Base-by-base conservation (phyloP, 2,888 invertebrate genomes). In the Frankliniella intonsa region DNA sequence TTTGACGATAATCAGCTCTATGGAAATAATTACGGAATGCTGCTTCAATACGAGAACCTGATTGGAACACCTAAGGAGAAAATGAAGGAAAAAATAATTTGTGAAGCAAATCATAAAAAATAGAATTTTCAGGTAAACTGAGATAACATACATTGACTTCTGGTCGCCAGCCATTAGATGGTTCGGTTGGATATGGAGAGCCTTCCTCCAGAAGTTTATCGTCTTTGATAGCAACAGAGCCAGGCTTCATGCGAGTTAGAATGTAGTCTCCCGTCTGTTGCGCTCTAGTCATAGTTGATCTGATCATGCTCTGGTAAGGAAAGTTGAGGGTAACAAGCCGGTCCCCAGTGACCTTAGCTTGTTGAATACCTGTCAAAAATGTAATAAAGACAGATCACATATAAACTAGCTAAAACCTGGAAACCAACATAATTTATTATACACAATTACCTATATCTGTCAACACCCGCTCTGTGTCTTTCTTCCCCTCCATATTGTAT, bases 11-110 rank as follows among this genome's bases (percentile, higher is more conserved):
- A 79, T 93, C 91, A 5, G 99, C 98, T 81, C 99, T 91, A 88
- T 98, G 93, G 88, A 99, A 96, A 88, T 97, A 96, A 85, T 94
- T 93, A 81, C 98, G 90, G 89, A 98, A 99, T 0, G 95, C 99
- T 0, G 97, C 97, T 88, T 99, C 99, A 85, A 99, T 98, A 84
- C 98, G 91, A 0, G 97, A 94, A 25, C 97, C 95, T 88, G 98
- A 97, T 88, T 94, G 92, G 88, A 92, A 95, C 90, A 96, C 97
- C 96, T 97, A 94, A 94, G 94, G 90, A 88, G 14, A 62, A 7
- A 22, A 82, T 19, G 81, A 80, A 83, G 80, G 51, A 82, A 80
- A 81, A 25, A 83, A 65, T 79, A 82, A 51, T 14, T 49, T 80
- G 55, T 79, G 65, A 69, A 65, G n/a, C 10, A 51, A 81, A 14